phyloP scores from a whole-genome alignment of 2,888 invertebrate genomes.

The Torymus tubicola region DNA sequence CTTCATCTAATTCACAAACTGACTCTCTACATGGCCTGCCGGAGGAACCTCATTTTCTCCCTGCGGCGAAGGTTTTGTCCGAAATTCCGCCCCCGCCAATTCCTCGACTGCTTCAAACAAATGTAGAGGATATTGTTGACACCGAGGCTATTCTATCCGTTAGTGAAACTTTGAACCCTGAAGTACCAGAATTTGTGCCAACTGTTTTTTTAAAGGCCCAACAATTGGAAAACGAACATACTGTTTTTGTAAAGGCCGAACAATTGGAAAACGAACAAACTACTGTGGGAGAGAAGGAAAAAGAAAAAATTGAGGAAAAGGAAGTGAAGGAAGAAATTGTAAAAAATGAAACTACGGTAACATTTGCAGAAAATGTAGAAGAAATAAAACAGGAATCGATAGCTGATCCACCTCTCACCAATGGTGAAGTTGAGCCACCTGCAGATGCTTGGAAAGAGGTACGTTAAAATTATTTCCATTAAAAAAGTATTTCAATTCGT shows the following conservation, averaged over 20 bases:
- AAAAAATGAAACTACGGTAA: neutral
- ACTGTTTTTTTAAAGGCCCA: conserved; percentile 63
- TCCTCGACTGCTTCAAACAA: conserved; percentile 72
- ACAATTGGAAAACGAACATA: neutral
- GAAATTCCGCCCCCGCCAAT: conserved; percentile 86
- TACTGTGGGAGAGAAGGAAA: conserved; percentile 68
- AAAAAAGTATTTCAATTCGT: too few species aligned
- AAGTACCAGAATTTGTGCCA: conserved; percentile 92
- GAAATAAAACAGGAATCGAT: neutral
- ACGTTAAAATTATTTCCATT: conserved; percentile 48
- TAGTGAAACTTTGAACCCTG: conserved; percentile 85
- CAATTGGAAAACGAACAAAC: conserved; percentile 47
- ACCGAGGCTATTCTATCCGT: conserved; percentile 65
- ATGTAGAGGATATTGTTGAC: conserved; percentile 62
- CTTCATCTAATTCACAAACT: conserved; percentile 67
- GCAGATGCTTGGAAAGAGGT: conserved; percentile 81
- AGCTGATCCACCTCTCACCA: conserved; percentile 30
- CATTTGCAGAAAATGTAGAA: neutral
- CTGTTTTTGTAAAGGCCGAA: neutral
- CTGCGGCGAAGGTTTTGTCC: conserved; percentile 80
- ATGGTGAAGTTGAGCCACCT: conserved; percentile 63
- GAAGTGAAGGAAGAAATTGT: conserved; percentile 20
- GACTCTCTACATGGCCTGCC: conserved; percentile 60
- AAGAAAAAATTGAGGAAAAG: conserved; percentile 49
- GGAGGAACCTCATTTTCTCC: conserved; percentile 75